Conservation (phyloP, 2,888 invertebrate species). For the Prenolepis imparis region DNA sequence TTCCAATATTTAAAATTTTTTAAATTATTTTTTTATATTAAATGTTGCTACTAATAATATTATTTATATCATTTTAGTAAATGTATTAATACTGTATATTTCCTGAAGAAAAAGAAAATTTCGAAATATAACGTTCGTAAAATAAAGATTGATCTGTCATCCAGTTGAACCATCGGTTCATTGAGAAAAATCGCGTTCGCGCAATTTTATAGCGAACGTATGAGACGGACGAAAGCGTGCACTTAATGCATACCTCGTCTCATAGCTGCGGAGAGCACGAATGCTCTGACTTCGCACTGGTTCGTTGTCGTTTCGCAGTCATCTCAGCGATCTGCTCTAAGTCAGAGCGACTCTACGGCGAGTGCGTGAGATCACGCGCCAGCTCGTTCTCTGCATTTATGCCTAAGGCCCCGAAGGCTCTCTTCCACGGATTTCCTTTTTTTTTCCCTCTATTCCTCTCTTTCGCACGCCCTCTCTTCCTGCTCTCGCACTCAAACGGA, state of each 20-base stretch:
- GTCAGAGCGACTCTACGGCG: slow-evolving; percentile 56
- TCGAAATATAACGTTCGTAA: background rate
- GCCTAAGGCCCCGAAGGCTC: slow-evolving; percentile 45
- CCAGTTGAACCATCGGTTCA: background rate
- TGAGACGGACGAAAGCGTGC: slow-evolving; percentile 67
- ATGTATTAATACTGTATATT: background rate
- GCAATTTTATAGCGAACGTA: slow-evolving; percentile 80
- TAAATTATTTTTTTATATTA: background rate
- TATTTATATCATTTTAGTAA: background rate
- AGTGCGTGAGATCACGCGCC: slow-evolving; percentile 57
- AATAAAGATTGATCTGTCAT: background rate
- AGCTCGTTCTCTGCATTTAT: slow-evolving; percentile 54
- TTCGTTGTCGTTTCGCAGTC: slow-evolving; percentile 67
- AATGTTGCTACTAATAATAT: background rate
- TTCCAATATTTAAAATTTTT: background rate
- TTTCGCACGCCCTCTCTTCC: slow-evolving; percentile 56
- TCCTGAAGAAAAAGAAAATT: background rate
- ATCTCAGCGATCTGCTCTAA: slow-evolving; percentile 64
- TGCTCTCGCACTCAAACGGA: slow-evolving; percentile 55
- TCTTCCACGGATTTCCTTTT: slow-evolving; percentile 21
- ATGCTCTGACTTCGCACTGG: slow-evolving; percentile 31
- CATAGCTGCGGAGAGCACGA: slow-evolving; percentile 64
- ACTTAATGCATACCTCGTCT: slow-evolving; percentile 78
- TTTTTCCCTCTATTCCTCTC: slow-evolving; percentile 29
- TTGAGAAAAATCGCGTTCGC: slow-evolving; percentile 71